phyloP scores from a whole-genome alignment of 2,888 invertebrate species.

The Folsomia candida region DNA sequence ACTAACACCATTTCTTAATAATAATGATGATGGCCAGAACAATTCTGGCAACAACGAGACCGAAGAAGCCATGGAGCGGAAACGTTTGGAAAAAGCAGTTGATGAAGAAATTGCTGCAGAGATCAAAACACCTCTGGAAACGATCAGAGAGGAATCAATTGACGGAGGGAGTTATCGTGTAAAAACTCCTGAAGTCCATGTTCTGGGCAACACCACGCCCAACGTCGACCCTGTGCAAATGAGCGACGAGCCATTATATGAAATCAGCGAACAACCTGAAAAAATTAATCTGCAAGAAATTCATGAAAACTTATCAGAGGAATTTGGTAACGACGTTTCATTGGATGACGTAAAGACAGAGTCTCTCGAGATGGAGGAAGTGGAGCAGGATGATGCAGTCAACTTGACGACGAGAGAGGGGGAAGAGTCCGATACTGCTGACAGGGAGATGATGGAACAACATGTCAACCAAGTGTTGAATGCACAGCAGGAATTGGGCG shows the following conservation, averaged over 20 bases:
- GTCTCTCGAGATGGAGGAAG: background rate
- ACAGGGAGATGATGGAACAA: constrained; percentile 1
- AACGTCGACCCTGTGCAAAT: background rate
- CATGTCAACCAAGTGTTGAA: background rate
- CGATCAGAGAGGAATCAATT: constrained; percentile 39
- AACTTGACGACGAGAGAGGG: background rate
- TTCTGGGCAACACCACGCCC: background rate
- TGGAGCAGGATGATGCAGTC: background rate
- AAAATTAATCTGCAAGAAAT: background rate
- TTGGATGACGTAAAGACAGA: constrained; percentile 5
- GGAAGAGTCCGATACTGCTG: background rate
- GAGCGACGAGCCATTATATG: constrained; percentile 3
- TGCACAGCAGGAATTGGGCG: background rate
- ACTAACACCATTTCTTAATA: constrained; percentile 1
- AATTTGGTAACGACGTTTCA: background rate
- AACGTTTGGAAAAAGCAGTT: constrained; percentile 19
- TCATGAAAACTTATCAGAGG: constrained; percentile 6
- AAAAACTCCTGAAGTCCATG: constrained; percentile 8
- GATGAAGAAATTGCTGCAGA: constrained; percentile 40
- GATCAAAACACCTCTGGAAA: constrained; percentile 37
- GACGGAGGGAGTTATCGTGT: constrained; percentile 19
- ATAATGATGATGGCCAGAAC: background rate
- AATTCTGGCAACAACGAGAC: background rate
- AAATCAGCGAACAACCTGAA: constrained; percentile 5
- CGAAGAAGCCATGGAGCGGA: background rate